phyloP scores from a whole-genome alignment of 1,140 invertebrate species.

The Propsilocerus akamusi region DNA sequence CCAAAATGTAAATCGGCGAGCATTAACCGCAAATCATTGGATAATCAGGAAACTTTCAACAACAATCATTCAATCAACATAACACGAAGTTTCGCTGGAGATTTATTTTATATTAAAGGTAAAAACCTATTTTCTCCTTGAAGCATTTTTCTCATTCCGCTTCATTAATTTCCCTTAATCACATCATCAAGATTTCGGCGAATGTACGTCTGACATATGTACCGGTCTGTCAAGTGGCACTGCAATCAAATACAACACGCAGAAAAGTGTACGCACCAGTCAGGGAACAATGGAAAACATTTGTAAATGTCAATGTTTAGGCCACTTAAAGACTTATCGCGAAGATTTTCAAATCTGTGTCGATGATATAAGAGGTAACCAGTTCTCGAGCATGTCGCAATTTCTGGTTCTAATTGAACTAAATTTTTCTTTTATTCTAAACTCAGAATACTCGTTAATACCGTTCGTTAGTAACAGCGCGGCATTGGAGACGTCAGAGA shows the following conservation, averaged over 20 bases:
- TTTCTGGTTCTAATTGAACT: conserved; percentile 6
- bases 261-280: no score
- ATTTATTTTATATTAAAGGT: conserved; percentile 35
- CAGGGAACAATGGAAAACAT: conserved; percentile 15
- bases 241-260: no score
- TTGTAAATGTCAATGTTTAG: conserved; percentile 43
- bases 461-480: conserved; percentile 55
- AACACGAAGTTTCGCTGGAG: conserved; percentile 33
- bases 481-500: conserved; percentile 32
- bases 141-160: not conserved
- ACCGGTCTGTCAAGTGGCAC: conserved; percentile 33
- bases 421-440: not conserved
- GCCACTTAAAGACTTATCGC: conserved; percentile 38
- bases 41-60: no score
- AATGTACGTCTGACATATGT: conserved; percentile 27
- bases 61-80: conserved; percentile 16
- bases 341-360: conserved; percentile 51
- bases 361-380: conserved; percentile 46
- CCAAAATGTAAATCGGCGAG: no score
- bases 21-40: no score
- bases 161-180: conserved; percentile 5
- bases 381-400: conserved; percentile 1
- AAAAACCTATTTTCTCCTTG: conserved; percentile 10
- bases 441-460: conserved; percentile 58
- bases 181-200: conserved; percentile 10